Conservation (phyloP, 2,113 vertebrate species). For the Struthidea cinerea region DNA sequence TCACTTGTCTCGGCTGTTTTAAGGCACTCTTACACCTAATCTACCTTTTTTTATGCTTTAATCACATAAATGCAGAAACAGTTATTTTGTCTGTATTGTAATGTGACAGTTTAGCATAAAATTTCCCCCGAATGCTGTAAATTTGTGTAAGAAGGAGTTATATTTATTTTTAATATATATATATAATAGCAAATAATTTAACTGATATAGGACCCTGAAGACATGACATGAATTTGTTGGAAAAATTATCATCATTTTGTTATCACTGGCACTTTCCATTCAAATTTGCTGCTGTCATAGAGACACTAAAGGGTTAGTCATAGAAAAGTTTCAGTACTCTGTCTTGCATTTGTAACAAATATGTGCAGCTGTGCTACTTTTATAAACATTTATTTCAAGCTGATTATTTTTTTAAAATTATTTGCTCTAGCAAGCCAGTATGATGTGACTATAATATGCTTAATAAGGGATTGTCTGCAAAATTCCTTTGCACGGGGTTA, state of each 20-base stretch:
- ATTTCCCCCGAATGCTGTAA: background rate
- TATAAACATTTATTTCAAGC: constrained; percentile 61
- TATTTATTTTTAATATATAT: background rate
- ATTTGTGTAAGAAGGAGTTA: background rate
- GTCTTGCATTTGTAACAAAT: constrained; percentile 53
- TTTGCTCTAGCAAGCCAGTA: background rate
- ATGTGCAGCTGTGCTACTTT: constrained; percentile 63
- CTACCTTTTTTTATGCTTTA: constrained; percentile 62
- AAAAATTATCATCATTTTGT: background rate
- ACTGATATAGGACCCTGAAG: fast-evolving
- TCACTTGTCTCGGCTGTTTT: constrained; percentile 53
- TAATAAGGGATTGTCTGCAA: constrained; percentile 11
- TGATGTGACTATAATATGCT: constrained; percentile 22
- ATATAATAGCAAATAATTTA: background rate
- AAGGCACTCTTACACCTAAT: constrained; percentile 62
- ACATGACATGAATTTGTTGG: background rate
- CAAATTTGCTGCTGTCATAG: background rate
- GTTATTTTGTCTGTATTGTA: constrained; percentile 48
- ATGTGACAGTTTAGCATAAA: constrained; percentile 46
- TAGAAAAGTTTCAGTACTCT: constrained; percentile 21
- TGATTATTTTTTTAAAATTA: constrained; percentile 56
- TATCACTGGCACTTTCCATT: background rate
- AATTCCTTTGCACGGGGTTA: background rate
- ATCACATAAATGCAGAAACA: constrained; percentile 66
- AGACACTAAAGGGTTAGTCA: constrained; percentile 47